These are phyloP conservation scores for Ypsolopha sequella DNA, from an alignment of 2,888 invertebrate species.

Conservation along the genomic window DNA sequence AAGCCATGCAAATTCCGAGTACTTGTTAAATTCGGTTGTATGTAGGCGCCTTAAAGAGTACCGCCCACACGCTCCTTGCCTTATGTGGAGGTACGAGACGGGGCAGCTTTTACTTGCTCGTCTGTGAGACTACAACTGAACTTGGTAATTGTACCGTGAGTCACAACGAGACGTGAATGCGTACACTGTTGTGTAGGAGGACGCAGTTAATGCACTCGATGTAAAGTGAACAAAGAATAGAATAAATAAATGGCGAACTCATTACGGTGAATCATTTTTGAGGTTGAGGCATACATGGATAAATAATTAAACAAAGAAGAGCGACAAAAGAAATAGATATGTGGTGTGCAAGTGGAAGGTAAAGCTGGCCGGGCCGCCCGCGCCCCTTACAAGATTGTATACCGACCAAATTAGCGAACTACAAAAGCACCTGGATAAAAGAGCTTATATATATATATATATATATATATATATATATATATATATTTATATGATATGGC, in stretches of 20 bases:
- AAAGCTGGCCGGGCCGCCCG: too few relatives aligned
- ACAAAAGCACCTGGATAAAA: too few relatives aligned
- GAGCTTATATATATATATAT: too few relatives aligned
- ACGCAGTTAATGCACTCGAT: slow-evolving; percentile 6
- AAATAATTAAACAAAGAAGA: too few relatives aligned
- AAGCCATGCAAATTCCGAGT: neutral
- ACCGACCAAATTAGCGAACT: too few relatives aligned
- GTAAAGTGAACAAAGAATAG: slow-evolving; percentile 2
- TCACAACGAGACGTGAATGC: slow-evolving; percentile 2
- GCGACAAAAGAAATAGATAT: too few relatives aligned
- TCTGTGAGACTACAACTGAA: too few relatives aligned
- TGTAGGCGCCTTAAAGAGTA: slow-evolving; percentile 13
- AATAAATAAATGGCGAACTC: neutral
- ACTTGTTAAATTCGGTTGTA: neutral
- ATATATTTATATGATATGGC: too few relatives aligned
- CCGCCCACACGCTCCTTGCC: slow-evolving; percentile 24
- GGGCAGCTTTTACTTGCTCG: slow-evolving; percentile 29
- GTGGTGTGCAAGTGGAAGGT: too few relatives aligned
- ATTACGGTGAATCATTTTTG: neutral
- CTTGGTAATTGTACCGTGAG: neutral
- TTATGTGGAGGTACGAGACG: slow-evolving; percentile 31
- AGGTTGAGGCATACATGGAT: too few relatives aligned
- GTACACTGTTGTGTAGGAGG: slow-evolving; percentile 1
- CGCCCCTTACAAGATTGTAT: too few relatives aligned
- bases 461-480: too few relatives aligned